Percentiles rank a stretch among this genome's conserved stretches.
Evolutionary conservation across 2,888 invertebrate genomes (phyloP).

Genomic region (Polyommatus iphigenia): DNA sequence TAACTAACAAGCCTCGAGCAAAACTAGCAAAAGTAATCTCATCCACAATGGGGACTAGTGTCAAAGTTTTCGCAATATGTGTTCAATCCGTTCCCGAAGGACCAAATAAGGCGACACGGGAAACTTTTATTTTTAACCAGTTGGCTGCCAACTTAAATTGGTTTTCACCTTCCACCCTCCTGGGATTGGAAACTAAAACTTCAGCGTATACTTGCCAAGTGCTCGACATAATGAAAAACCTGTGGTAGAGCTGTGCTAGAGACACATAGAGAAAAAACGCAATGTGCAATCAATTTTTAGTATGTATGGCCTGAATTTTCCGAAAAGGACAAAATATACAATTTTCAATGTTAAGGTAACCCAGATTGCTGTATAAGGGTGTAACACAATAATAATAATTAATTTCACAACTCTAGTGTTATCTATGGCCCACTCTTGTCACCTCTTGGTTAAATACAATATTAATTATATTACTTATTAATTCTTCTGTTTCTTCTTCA

Average conservation of each 20-base stretch:
- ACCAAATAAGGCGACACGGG: constrained; percentile 52
- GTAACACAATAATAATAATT: no score
- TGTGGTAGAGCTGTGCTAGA: not conserved
- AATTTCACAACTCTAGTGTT: no score
- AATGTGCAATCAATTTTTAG: no score
- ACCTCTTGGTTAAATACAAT: no score
- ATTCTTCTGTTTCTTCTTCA: no score
- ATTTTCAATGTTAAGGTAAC: no score
- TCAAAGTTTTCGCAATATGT: not conserved
- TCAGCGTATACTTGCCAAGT: constrained; percentile 23
- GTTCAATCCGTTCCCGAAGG: constrained; percentile 45
- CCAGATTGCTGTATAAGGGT: no score
- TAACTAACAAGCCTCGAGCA: not conserved
- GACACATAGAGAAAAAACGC: no score
- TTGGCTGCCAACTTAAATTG: constrained; percentile 74
- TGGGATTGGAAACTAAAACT: constrained; percentile 36
- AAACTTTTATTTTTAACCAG: constrained; percentile 75
- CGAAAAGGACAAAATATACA: no score
- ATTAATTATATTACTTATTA: no score
- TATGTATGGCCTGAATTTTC: no score
- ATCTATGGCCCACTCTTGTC: no score
- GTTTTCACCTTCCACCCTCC: constrained; percentile 61
- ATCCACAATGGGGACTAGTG: not conserved
- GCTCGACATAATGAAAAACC: not conserved
- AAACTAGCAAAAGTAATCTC: constrained; percentile 3